phyloP scores from a whole-genome alignment of 2,797 vertebrate genomes.

The Thaleichthys pacificus region DNA sequence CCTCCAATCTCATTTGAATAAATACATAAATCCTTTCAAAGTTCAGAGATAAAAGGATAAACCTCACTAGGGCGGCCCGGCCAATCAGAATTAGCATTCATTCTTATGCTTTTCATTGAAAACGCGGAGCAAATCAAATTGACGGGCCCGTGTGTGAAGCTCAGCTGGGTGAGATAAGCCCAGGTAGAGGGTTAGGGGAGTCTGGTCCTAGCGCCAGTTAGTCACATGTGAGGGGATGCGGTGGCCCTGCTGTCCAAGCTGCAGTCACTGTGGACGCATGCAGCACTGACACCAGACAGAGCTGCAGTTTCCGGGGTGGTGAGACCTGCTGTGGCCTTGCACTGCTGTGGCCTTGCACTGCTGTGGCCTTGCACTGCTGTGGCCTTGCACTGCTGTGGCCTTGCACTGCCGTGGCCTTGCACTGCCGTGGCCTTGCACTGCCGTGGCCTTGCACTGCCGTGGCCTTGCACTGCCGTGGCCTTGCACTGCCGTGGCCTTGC shows the following conservation, averaged over 20 bases:
- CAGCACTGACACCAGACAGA: neutral
- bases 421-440: too few relatives aligned
- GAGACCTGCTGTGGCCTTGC: too few relatives aligned
- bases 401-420: too few relatives aligned
- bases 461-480: too few relatives aligned
- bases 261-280: neutral
- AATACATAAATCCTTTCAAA: slow-evolving; percentile 69
- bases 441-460: too few relatives aligned
- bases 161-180: slow-evolving; percentile 61
- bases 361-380: too few relatives aligned
- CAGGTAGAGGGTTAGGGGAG: neutral
- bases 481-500: too few relatives aligned
- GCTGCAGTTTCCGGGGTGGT: too few relatives aligned
- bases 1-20: slow-evolving; percentile 69
- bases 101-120: slow-evolving; percentile 55
- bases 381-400: too few relatives aligned
- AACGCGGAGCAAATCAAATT: slow-evolving; percentile 63
- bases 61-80: slow-evolving; percentile 47
- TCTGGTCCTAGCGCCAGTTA: neutral
- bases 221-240: neutral
- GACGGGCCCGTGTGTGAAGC: slow-evolving; percentile 52
- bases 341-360: too few relatives aligned
- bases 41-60: slow-evolving; percentile 69
- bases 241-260: neutral
- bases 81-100: slow-evolving; percentile 68